These are phyloP conservation scores for Papilio elwesi DNA, from an alignment of 2,888 invertebrate species.

Conservation along the genomic window DNA sequence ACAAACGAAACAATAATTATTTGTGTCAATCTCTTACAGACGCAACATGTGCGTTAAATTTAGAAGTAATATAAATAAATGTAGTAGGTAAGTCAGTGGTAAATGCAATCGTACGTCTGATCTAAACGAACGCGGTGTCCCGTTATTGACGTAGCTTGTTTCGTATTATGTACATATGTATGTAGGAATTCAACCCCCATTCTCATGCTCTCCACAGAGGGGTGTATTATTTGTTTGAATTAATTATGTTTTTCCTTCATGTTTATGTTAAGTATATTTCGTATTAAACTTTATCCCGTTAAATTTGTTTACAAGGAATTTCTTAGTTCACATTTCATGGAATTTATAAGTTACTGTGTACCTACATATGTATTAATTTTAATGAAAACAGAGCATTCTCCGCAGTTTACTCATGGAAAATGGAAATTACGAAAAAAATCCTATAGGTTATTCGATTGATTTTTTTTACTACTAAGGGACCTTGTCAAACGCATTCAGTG, in stretches of 20 bases:
- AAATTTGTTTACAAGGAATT: slow-evolving; percentile 36
- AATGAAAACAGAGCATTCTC: neutral
- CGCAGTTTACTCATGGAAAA: neutral
- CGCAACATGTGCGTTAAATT: neutral
- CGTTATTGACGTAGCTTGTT: slow-evolving; percentile 72
- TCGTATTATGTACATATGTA: slow-evolving; percentile 49
- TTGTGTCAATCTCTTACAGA: neutral
- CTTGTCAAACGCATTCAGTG: too few species aligned
- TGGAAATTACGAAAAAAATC: too few species aligned
- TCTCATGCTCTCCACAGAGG: slow-evolving; percentile 60
- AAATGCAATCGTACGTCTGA: slow-evolving; percentile 68
- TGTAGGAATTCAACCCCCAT: slow-evolving; percentile 48
- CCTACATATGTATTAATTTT: slow-evolving; percentile 5
- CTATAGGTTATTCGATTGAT: too few species aligned
- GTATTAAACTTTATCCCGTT: slow-evolving; percentile 39
- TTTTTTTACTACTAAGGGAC: too few species aligned
- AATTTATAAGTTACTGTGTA: neutral
- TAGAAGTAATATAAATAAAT: slow-evolving; percentile 9
- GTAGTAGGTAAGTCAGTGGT: slow-evolving; percentile 14
- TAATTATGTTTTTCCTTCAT: slow-evolving; percentile 59
- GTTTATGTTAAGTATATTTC: slow-evolving; percentile 52
- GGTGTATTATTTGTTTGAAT: slow-evolving; percentile 62
- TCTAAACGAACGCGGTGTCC: slow-evolving; percentile 66
- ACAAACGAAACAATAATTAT: neutral
- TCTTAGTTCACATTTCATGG: slow-evolving; percentile 13